phyloP scores from a whole-genome alignment of 2,113 vertebrate species.

The Cromileptes altivelis region DNA sequence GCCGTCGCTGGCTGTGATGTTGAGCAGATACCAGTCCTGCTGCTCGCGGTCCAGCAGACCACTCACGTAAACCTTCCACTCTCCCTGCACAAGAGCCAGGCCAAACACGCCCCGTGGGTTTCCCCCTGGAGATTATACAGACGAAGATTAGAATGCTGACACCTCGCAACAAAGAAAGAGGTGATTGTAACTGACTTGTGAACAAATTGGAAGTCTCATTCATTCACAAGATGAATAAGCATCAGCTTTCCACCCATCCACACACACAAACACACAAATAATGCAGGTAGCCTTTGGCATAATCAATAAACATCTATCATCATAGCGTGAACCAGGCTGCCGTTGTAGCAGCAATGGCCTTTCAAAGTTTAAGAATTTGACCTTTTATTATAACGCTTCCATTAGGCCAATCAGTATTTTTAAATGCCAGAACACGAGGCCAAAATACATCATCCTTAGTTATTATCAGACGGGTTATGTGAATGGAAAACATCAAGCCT shows the following conservation, averaged over 20 bases:
- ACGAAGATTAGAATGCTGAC: neutral
- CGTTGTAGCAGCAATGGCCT: conserved; percentile 16
- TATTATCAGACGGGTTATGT: conserved; percentile 19
- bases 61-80: conserved; percentile 97
- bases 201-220: conserved; percentile 27
- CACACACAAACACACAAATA: neutral
- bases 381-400: conserved; percentile 58
- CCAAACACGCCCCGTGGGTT: conserved; percentile 93
- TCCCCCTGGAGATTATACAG: conserved; percentile 83
- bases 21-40: conserved; percentile 94
- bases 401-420: conserved; percentile 52
- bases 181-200: conserved; percentile 1
- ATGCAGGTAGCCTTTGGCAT: conserved; percentile 30
- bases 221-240: conserved; percentile 12
- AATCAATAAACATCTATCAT: conserved; percentile 55
- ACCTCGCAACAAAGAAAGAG: neutral
- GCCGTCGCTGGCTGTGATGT: conserved; percentile 95
- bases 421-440: conserved; percentile 58
- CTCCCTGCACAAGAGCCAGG: conserved; percentile 91
- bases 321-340: neutral
- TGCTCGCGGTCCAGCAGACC: conserved; percentile 94
- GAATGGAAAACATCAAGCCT: conserved; percentile 34
- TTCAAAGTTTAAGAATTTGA: conserved; percentile 45
- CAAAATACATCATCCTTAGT: conserved; percentile 40
- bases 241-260: neutral